Conservation (phyloP, 2,888 invertebrate species). For the Eumacrocentrus americanus region DNA sequence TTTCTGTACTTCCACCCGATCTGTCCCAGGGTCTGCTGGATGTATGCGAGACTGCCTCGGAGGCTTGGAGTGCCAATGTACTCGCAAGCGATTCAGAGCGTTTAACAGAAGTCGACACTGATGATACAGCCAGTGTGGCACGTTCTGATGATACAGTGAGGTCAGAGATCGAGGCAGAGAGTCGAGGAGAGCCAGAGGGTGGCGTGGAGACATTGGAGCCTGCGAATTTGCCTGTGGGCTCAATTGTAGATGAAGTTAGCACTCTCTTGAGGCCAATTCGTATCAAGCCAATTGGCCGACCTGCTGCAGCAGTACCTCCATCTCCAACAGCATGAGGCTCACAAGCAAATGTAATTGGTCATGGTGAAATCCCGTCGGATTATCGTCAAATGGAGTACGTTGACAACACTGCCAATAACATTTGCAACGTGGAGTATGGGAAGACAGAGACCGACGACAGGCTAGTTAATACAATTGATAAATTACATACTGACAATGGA, state of each 20-base stretch:
- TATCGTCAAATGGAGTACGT: constrained; percentile 60
- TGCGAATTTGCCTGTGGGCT: constrained; percentile 40
- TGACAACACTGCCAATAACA: constrained; percentile 62
- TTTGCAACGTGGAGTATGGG: constrained; percentile 44
- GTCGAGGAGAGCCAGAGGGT: constrained; percentile 61
- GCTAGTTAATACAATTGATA: constrained; percentile 51
- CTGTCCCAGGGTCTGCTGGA: constrained; percentile 67
- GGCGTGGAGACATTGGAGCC: constrained; percentile 61
- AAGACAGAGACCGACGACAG: constrained; percentile 50
- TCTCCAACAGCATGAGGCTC: constrained; percentile 51
- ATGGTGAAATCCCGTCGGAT: constrained; percentile 55
- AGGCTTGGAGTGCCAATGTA: constrained; percentile 98
- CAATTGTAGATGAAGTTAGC: constrained; percentile 43
- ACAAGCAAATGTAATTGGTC: constrained; percentile 54
- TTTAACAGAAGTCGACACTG: constrained; percentile 82
- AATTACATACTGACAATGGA: constrained; percentile 53
- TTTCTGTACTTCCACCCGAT: constrained; percentile 58
- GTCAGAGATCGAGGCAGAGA: constrained; percentile 63
- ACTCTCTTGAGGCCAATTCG: constrained; percentile 57
- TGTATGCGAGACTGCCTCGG: constrained; percentile 90
- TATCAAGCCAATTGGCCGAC: constrained; percentile 50
- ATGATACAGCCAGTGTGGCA: constrained; percentile 71
- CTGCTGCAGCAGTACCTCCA: constrained; percentile 43
- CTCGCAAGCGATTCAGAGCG: constrained; percentile 91
- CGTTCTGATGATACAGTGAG: constrained; percentile 79